Evolutionary conservation across 2,113 vertebrate genomes (phyloP).

Genomic region (Oreochromis niloticus): DNA sequence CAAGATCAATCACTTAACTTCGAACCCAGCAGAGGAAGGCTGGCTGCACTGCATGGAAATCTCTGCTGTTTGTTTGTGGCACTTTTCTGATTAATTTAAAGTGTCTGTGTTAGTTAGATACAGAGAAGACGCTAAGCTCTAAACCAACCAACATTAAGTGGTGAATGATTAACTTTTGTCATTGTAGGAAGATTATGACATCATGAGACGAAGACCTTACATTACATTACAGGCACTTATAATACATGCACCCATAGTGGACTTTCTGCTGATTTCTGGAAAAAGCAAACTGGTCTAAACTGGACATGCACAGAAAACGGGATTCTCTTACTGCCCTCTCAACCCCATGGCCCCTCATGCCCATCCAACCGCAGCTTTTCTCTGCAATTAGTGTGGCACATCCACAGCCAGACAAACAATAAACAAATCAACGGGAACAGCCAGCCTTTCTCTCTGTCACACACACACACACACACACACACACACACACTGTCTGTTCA

Average conservation of each 20-base stretch:
- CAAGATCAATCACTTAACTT: constrained; percentile 10
- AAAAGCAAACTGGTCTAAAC: constrained; percentile 46
- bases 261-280: neutral
- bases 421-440: constrained; percentile 11
- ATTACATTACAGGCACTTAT: neutral
- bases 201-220: neutral
- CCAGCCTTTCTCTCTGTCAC: neutral
- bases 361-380: constrained; percentile 33
- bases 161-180: constrained; percentile 17
- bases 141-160: neutral
- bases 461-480: neutral
- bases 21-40: neutral
- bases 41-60: neutral
- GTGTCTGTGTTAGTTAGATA: neutral
- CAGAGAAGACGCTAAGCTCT: neutral
- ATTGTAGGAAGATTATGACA: neutral
- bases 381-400: constrained; percentile 40
- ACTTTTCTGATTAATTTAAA: neutral
- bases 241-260: neutral
- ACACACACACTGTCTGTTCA: neutral
- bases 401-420: constrained; percentile 25
- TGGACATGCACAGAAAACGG: constrained; percentile 23
- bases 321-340: neutral
- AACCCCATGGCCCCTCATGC: constrained; percentile 8
- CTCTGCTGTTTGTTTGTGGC: neutral